A percentile compares a stretch with the other conserved stretches of the same genome.
Conservation (phyloP, 35 echinoderm and acorn worm species). For the Heliocidaris erythrogramma region DNA sequence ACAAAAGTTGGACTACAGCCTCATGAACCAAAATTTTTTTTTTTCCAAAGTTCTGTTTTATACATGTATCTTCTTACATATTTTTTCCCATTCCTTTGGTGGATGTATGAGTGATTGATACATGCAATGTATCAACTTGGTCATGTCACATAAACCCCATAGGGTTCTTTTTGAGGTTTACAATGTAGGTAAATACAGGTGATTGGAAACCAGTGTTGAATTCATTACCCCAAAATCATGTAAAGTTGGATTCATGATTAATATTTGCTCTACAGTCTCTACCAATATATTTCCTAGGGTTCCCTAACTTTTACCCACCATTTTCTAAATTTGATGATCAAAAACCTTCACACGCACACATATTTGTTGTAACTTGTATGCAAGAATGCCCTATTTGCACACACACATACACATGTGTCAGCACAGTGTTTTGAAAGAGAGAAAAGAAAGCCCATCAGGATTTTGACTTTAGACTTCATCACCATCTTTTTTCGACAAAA, state of each 20-base stretch:
- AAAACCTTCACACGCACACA: not conserved
- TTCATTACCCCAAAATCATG: not conserved
- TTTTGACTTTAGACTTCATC: slow-evolving; percentile 7
- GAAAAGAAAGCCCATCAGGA: not conserved
- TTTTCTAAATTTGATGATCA: not conserved
- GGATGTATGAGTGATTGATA: not conserved
- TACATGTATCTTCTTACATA: not conserved
- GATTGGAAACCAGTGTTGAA: not conserved
- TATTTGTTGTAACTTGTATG: not conserved
- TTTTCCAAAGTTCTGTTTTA: not conserved
- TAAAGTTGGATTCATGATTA: not conserved
- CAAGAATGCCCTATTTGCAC: not conserved
- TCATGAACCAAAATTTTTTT: not conserved
- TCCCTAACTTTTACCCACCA: not conserved
- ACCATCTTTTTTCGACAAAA: not conserved
- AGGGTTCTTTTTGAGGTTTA: not conserved
- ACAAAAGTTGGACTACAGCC: no score
- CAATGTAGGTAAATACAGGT: not conserved
- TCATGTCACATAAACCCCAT: not conserved
- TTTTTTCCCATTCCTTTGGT: not conserved
- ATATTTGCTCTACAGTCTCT: not conserved
- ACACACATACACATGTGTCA: not conserved
- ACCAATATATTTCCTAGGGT: not conserved
- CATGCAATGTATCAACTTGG: not conserved
- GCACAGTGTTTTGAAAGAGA: not conserved